Evolutionary conservation across 2,113 vertebrate species (phyloP), one percentile per base, ranked within the genome.

Genomic region (Crypturellus undulatus): DNA sequence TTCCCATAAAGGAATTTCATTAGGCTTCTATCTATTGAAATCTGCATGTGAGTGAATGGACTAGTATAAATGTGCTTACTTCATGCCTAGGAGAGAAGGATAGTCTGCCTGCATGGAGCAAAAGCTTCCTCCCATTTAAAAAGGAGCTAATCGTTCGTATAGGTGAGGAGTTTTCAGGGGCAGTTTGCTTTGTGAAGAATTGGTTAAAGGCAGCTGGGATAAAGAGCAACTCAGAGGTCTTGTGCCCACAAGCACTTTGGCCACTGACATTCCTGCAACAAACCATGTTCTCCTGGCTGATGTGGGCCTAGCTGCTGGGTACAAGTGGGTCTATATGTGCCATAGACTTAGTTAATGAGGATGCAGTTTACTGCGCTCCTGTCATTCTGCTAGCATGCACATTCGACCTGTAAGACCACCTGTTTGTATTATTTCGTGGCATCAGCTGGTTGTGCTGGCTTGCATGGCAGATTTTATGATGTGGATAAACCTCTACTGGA

Each of bases 11-110:
- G 38, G 81, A 86, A 96, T 95, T 71, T 34, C 80, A 77, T 93
- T 92, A 93, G 77, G 90, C 80, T 90, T 84, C 83, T 79, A 45
- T 92, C 87, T 95, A 96, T 95, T 96, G 86, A 96, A 92, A 89
- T 90, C 67, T 63, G 51, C 63, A 26, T 89, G 40, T 97, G 92
- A 96, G 94, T 73, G 70, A 84, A 71, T 38, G 38, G 49, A 40
- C 54, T 54, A 36, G 26, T 84, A 87, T 93, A 97, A 93, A 94
- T 79, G 68, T 65, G 81, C 73, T 93, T 93, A 82, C 88, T 95
- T 95, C 88, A 81, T 93, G 94, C 62, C 45, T 78, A n/a, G 62
- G 45, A 96, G 83, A 97, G 95, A 65, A 90, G 80, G 67, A 79
- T 45, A 90, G 73, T 94, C 77, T 92, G 67, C 63, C 52, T 90